Base-by-base conservation (phyloP, 2,113 vertebrate species). In the Tupaia tana region DNA sequence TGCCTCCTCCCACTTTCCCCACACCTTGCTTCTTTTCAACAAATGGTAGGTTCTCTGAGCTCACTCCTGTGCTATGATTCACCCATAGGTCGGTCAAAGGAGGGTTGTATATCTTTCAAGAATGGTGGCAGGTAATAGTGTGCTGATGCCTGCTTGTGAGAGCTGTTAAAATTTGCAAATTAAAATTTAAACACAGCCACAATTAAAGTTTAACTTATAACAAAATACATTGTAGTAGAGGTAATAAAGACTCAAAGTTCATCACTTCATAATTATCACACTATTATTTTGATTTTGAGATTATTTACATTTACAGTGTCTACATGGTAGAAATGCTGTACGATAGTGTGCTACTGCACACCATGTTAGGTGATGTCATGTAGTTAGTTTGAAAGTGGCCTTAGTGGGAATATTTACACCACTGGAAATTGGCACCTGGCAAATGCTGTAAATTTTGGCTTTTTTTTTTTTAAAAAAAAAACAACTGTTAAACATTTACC, bases 181-280 rank as follows among this genome's bases (percentile, higher is more conserved):
- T 61, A 43, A 43, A 43, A 59, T 90, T 86, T 92, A 69, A 85
- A 87, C 7, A 93, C 13, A 81, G 75, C 9, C 27, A 73, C 73
- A 74, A 20, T 91, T 86, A 22, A 85, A 79, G 25, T 63, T 61
- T 43, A 87, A 74, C 80, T 80, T 63, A 59, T 14, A 64, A 31
- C 19, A 52, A 83, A 84, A 29, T 56, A 75, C 71, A 86, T 27
- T 63, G 59, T 54, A 77, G 82, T 31, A 80, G 69, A 85, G 73
- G 70, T 29, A 67, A 85, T 56, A 56, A 54, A 34, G 81, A 73
- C 54, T 83, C 27, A 66, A 70, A 86, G 58, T 18, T 24, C 10
- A 85, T 67, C 69, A 86, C 29, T 85, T 95, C n/a, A n/a, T 90
- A 66, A 56, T 94, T 85, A 70, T 77, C 77, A 70, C 34, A 70